A percentile compares a stretch with the other conserved stretches of the same genome.
phyloP scores from a whole-genome alignment of 2,888 invertebrate species.

The Artemia sinica region DNA sequence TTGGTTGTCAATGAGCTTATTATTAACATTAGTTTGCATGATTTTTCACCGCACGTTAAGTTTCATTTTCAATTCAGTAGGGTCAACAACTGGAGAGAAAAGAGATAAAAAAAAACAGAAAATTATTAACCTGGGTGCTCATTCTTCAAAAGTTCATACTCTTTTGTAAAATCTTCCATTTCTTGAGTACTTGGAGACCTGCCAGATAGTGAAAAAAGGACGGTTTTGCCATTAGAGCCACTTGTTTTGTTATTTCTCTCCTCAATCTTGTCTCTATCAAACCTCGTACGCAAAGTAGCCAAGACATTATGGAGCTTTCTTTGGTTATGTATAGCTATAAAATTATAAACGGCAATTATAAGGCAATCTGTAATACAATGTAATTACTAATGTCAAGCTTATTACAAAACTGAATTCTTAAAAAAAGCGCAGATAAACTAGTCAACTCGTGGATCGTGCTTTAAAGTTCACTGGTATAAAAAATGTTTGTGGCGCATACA shows the following conservation, averaged over 20 bases:
- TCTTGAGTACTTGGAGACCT: constrained; percentile 16
- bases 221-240: constrained; percentile 19
- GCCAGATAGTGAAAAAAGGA: constrained; percentile 20
- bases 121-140: background rate
- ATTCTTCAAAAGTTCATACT: constrained; percentile 11
- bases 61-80: no score
- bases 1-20: no score
- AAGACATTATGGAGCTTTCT: constrained; percentile 15
- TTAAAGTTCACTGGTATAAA: no score
- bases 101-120: no score
- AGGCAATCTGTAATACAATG: background rate
- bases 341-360: background rate
- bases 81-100: no score
- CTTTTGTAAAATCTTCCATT: constrained; percentile 18
- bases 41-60: no score
- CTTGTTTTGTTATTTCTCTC: constrained; percentile 19
- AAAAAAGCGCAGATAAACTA: no score
- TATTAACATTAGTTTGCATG: no score
- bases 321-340: constrained; percentile 13
- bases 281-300: constrained; percentile 8
- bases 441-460: no score
- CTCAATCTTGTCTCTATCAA: constrained; percentile 15
- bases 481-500: no score
- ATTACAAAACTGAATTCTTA: no score
- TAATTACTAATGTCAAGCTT: background rate